Conservation (phyloP, 2,888 invertebrate genomes). For the Tetropium fuscum region DNA sequence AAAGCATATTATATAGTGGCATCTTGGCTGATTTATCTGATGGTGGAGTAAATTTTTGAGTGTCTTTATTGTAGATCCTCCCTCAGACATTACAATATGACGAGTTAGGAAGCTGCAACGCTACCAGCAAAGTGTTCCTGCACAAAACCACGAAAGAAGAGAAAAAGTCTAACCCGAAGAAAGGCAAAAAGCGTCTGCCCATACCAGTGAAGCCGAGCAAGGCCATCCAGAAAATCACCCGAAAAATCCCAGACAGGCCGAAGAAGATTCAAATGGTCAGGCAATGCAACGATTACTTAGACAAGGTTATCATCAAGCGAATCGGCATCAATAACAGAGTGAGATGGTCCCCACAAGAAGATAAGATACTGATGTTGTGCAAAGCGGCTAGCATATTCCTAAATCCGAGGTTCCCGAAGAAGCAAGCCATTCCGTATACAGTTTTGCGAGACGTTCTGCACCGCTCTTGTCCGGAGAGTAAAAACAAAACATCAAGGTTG, state of each 20-base stretch:
- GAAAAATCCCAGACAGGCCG: slow-evolving; percentile 32
- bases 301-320: slow-evolving; percentile 59
- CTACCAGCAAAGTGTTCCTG: slow-evolving; percentile 26
- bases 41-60: too few species aligned
- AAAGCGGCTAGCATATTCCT: slow-evolving; percentile 74
- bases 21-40: too few species aligned
- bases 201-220: slow-evolving; percentile 24
- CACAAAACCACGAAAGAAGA: neutral
- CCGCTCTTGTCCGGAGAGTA: slow-evolving; percentile 55
- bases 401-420: slow-evolving; percentile 62
- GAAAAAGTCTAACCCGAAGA: neutral
- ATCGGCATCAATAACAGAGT: slow-evolving; percentile 66
- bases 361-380: slow-evolving; percentile 75
- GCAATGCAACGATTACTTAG: slow-evolving; percentile 71
- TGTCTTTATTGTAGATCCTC: slow-evolving; percentile 7
- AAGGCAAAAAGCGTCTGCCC: neutral
- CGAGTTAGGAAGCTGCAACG: neutral
- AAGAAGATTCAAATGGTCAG: slow-evolving; percentile 25
- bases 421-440: slow-evolving; percentile 64
- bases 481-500: slow-evolving; percentile 46
- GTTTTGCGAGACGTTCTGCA: slow-evolving; percentile 72
- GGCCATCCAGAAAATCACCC: slow-evolving; percentile 31
- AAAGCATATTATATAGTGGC: too few species aligned
- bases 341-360: slow-evolving; percentile 77
- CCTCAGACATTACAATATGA: slow-evolving; percentile 32